Evolutionary conservation across 2,888 invertebrate species (phyloP).

Genomic region (Tridacna crocea): DNA sequence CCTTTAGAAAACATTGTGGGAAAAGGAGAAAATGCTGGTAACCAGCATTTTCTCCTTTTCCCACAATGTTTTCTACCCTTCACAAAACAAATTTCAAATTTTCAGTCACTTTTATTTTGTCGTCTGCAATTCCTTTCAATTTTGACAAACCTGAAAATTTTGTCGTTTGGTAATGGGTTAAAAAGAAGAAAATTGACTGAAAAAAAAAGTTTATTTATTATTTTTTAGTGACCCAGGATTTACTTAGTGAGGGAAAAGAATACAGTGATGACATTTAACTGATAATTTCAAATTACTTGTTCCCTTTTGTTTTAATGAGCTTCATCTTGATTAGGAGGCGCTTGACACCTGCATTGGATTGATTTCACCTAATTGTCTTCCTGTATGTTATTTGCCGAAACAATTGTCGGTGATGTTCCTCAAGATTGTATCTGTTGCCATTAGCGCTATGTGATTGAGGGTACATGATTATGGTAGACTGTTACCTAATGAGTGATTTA

Average conservation of each 20-base stretch:
- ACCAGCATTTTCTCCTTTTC: neutral
- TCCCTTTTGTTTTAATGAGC: constrained; percentile 33
- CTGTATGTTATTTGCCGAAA: constrained; percentile 42
- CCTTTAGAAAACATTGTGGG: neutral
- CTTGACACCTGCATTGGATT: constrained; percentile 44
- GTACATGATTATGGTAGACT: constrained; percentile 26
- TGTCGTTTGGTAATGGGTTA: too few relatives aligned
- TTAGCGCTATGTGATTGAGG: constrained; percentile 16
- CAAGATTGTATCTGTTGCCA: constrained; percentile 6
- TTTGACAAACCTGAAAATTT: too few relatives aligned
- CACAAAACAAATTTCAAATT: too few relatives aligned
- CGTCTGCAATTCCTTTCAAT: too few relatives aligned
- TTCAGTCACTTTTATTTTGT: too few relatives aligned
- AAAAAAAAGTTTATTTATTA: too few relatives aligned
- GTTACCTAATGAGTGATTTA: constrained; percentile 47
- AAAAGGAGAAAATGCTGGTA: neutral
- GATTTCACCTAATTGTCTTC: constrained; percentile 60
- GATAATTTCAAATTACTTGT: constrained; percentile 21
- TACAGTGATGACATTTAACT: too few relatives aligned
- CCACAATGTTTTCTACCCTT: neutral
- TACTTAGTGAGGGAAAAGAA: too few relatives aligned
- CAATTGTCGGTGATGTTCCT: constrained; percentile 29
- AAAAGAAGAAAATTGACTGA: too few relatives aligned
- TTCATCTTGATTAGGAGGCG: constrained; percentile 32
- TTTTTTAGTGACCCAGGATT: too few relatives aligned